A percentile compares a stretch with the other conserved stretches of the same genome.
phyloP scores from a whole-genome alignment of 2,888 invertebrate species.

The Ochropleura plecta region DNA sequence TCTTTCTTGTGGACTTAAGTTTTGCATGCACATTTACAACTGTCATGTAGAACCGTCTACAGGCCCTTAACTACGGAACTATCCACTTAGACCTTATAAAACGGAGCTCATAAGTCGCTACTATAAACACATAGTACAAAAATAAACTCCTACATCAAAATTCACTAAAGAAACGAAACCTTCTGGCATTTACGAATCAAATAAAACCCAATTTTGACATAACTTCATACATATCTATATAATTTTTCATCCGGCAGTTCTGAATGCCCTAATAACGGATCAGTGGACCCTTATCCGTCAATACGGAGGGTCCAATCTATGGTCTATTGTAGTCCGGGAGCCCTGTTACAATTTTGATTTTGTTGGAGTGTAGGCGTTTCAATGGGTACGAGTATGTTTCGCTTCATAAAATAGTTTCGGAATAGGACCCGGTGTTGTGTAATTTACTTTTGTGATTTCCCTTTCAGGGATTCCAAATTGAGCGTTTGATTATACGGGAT shows the following conservation, averaged over 20 bases:
- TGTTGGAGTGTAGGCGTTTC: conserved; percentile 5
- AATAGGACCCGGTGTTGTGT: conserved; percentile 15
- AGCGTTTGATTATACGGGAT: not conserved
- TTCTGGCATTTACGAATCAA: conserved; percentile 22
- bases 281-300: conserved; percentile 56
- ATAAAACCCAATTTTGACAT: conserved; percentile 18
- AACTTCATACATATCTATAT: conserved; percentile 33
- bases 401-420: conserved; percentile 43
- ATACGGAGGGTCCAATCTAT: conserved; percentile 60
- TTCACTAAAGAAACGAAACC: conserved; percentile 2
- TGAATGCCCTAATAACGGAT: conserved; percentile 62
- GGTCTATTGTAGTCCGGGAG: conserved; percentile 54
- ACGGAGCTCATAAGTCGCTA: conserved; percentile 11
- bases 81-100: conserved; percentile 4
- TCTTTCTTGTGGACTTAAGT: too few species aligned
- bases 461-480: not conserved
- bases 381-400: not conserved
- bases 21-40: too few species aligned
- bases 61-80: not conserved
- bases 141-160: conserved; percentile 24
- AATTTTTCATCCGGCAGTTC: conserved; percentile 51
- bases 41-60: not conserved
- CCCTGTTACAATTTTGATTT: conserved; percentile 51
- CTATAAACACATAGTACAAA: not conserved
- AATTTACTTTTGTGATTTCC: conserved; percentile 23